Base-by-base conservation (phyloP, 2,797 vertebrate species). In the Pipistrellus pipistrellus region DNA sequence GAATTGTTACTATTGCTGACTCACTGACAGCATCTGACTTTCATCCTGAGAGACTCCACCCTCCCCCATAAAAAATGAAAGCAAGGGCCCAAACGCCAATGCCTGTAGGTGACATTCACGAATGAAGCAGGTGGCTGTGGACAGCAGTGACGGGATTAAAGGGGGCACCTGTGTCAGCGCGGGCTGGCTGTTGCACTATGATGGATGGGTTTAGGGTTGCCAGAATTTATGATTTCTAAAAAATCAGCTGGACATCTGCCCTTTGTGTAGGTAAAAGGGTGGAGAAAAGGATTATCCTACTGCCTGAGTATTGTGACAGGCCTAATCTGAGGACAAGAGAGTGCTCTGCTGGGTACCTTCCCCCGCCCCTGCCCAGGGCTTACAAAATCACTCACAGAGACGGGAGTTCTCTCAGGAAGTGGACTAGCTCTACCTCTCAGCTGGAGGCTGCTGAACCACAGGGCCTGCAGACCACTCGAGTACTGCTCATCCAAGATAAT, bases 241-340 rank as follows among this genome's bases (percentile, higher is more conserved):
- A 62, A 38, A 88, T 53, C 83, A 95, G 68, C 83, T 84, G 76
- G 59, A 72, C 59, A 84, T 48, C 80, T 95, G 86, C 77, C 35
- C 38, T 87, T 76, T 71, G 46, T 64, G 20, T 94, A 71, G 30
- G 44, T 85, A 62, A 57, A 71, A 62, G 44, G 55, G 35, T 82
- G 46, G 48, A 48, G 23, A 41, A n/a, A 64, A 41, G 81, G 46
- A 77, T 85, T 55, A 88, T 90, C 85, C 80, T 21, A 53, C 3
- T 68, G 80, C 73, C 51, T 80, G 46, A 88, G 41, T 76, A 78
- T 7, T 83, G n/a, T 46, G 55, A 48, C 69, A 62, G 64, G 71
- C 41, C 51, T 76, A 55, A 81, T 85, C 57, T 27, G 57, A 81
- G 83, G 62, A 38, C 27, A 46, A 64, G 12, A 30, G 38, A 75